Evolutionary conservation across 1,140 invertebrate genomes (phyloP).

Genomic region (Drosophila sturtevanti): DNA sequence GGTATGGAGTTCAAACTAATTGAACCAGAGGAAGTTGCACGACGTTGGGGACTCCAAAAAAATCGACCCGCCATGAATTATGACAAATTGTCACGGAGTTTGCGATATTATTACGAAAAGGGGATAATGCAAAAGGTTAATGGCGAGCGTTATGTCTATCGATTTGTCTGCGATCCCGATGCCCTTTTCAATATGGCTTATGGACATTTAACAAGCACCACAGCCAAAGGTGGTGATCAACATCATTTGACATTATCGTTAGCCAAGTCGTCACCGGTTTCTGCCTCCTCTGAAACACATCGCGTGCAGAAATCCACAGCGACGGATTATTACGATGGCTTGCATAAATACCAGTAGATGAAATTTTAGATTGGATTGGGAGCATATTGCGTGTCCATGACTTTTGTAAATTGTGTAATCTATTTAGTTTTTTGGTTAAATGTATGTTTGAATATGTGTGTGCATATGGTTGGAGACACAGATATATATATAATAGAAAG

Average conservation of each 20-base stretch:
- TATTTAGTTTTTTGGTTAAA: slow-evolving; percentile 37
- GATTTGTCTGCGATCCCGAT: slow-evolving; percentile 97
- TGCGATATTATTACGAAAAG: slow-evolving; percentile 98
- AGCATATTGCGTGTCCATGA: slow-evolving; percentile 51
- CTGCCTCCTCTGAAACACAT: slow-evolving; percentile 49
- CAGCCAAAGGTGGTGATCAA: slow-evolving; percentile 58
- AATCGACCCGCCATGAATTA: slow-evolving; percentile 98
- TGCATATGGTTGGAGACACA: not conserved
- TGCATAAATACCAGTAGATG: slow-evolving; percentile 67
- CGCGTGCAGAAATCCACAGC: slow-evolving; percentile 57
- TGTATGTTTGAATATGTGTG: slow-evolving; percentile 22
- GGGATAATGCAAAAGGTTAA: slow-evolving; percentile 99
- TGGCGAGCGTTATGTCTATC: slow-evolving; percentile 97
- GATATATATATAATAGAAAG: slow-evolving; percentile 13
- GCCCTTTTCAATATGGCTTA: slow-evolving; percentile 94
- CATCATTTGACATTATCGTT: slow-evolving; percentile 64
- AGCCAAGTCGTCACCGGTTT: slow-evolving; percentile 49
- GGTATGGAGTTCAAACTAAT: slow-evolving; percentile 97
- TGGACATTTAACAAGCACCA: slow-evolving; percentile 58
- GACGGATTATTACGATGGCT: slow-evolving; percentile 61
- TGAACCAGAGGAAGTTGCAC: slow-evolving; percentile 95
- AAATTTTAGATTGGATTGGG: not conserved
- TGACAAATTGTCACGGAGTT: slow-evolving; percentile 95
- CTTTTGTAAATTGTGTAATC: slow-evolving; percentile 76
- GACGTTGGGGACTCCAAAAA: slow-evolving; percentile 92